Base-by-base conservation (phyloP, 2,888 invertebrate species). In the Exephanes ischioxanthus region DNA sequence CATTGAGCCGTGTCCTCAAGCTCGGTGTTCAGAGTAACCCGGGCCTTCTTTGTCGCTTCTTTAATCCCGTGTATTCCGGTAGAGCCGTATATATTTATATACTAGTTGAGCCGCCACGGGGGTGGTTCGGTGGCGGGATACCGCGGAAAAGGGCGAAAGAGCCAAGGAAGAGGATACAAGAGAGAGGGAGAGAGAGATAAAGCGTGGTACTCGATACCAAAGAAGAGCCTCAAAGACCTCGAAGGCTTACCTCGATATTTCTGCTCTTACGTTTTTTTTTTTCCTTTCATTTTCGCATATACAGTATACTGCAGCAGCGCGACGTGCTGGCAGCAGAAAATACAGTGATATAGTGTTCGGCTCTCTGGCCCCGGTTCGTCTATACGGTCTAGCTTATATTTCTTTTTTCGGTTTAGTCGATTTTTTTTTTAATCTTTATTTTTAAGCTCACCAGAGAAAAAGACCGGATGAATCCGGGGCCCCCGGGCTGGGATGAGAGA, bases 1-100 rank as follows among this genome's bases (percentile, higher is more conserved):
- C 51, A 53, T 30, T 67, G 66, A 73, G 2, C 16, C 76, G 84
- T 77, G 84, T 67, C 66, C 58, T 76, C 11, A 3, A 26, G 68
- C 48, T 11, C 67, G 63, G 45, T 53, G n/a, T 48, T 80, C 22
- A 68, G 9, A 37, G 48, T 48, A 61, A 51, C 11, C 70, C 51
- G 37, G 58, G 70, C 26, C 53, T 86, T 87, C 85, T 89, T 89
- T 86, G 89, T 89, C 87, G 85, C 80, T 75, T 66, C 75, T 87
- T 86, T 88, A 88, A 89, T 89, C 87, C 86, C 73, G 30, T 80
- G 58, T 82, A 81, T 78, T 72, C 77, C 77, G 72, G 51, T 63
- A 30, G 73, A 80, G 82, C 58, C 30, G 71, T 61, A 45, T 81
- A 81, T 84, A 86, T 85, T 84, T 86, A 86, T 87, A 83, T 78